Base-by-base conservation (phyloP, 2,113 vertebrate genomes). In the Seriola quinqueradiata region DNA sequence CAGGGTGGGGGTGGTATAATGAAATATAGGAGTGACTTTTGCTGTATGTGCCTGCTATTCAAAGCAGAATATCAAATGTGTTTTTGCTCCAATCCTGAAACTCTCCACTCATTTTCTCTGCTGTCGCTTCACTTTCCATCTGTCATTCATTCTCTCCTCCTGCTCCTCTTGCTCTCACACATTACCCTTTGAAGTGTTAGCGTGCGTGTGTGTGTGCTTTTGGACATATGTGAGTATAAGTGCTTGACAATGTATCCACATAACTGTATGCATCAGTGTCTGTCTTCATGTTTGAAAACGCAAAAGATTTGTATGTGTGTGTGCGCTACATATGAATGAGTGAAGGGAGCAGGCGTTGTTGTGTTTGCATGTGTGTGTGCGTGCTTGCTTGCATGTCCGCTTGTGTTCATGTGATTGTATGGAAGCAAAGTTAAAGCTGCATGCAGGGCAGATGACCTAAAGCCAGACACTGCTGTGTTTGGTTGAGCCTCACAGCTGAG, bases 1-100 rank as follows among this genome's bases (percentile, higher is more conserved):
- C 28, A 40, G 8, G 9, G 16, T 68, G 16, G 46, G 8, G 1
- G 23, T 16, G 8, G 40, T 42, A 10, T 59, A 8, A 23, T 14
- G 3, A 55, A 55, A 77, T 64, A 70, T 10, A 40, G 6, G 38
- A 25, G 75, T 50, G 34, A 14, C 36, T 72, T 77, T 23, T 66
- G 1, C n/a, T 76, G 12, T 46, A 40, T 82, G 50, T 77, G 54
- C 21, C 46, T 73, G 69, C 32, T 57, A 28, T 87, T 84, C 52
- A 77, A 86, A 86, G 71, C 48, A 70, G 77, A 80, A 85, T 84
- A 85, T 75, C 82, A 38, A 70, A 79, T 77, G 55, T 55, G 8
- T 8, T 50, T 79, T 86, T 69, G 28, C 44, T 77, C 54, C 54
- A 64, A 66, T 81, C 70, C n/a, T 70, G 61, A 77, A 79, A 75